Base-by-base conservation (phyloP, 2,797 vertebrate species). In the Xenopus petersii region DNA sequence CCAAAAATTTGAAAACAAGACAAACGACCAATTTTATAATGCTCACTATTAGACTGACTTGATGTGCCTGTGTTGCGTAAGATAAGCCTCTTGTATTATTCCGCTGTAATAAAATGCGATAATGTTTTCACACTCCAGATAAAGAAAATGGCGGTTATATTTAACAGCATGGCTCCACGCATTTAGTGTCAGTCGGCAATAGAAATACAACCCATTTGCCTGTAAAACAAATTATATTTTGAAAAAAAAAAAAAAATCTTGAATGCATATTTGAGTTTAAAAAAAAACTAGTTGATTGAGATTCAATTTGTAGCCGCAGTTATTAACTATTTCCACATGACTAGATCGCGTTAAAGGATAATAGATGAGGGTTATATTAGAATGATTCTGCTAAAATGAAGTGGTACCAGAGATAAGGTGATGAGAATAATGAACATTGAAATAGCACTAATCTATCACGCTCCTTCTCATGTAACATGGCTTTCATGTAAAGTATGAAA, bases 281-380 rank as follows among this genome's bases (percentile, higher is more conserved):
- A 73, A 88, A 88, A 93, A 96, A 94, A 96, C 93, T 90, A 93
- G 89, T 93, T 94, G 94, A 97, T 96, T 98, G 96, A 98, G 96
- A 95, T 97, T 98, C 95, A 98, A 98, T 99, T 99, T 99, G 97
- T 98, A 96, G 93, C 93, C 92, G 91, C 4, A 26, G 95, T 98
- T 97, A 98, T 98, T 97, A 98, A 96, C 95, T 90, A 95, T 97
- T 97, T 98, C 96, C 93, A 89, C 95, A 92, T 95, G 95, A 94
- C 91, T 93, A 94, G 94, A 92, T 94, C 91, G 21, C 79, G 94
- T 94, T 96, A 95, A 95, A 96, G 95, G 94, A 96, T 97, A 97
- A 98, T 95, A 93, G 94, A 98, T 96, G 95, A 94, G 95, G 92
- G 93, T 95, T 95, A 96, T 97, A 98, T 98, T 97, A 98, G 97